These are phyloP conservation scores for Artemia sinica DNA, from an alignment of 2,888 invertebrate genomes.

Conservation along the genomic window DNA sequence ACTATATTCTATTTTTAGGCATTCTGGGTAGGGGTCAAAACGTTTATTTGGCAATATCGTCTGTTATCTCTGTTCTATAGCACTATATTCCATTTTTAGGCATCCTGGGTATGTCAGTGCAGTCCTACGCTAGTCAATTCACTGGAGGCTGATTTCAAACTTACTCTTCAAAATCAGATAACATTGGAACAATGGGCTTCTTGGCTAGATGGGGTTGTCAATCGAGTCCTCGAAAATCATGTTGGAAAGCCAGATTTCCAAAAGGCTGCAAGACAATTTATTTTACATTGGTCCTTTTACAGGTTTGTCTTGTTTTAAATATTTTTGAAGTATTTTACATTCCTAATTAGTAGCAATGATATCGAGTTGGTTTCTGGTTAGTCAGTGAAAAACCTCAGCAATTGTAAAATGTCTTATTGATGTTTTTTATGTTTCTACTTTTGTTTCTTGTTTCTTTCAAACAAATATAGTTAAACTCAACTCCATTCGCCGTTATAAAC, in stretches of 20 bases:
- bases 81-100: conserved; percentile 38
- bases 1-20: too few relatives aligned
- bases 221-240: conserved; percentile 69
- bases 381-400: too few relatives aligned
- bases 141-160: conserved; percentile 73
- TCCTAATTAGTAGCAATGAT: too few relatives aligned
- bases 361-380: too few relatives aligned
- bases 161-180: conserved; percentile 77
- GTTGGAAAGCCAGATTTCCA: conserved; percentile 55
- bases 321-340: too few relatives aligned
- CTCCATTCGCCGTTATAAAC: too few relatives aligned
- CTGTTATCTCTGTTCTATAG: conserved; percentile 6
- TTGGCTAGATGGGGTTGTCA: conserved; percentile 89
- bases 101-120: conserved; percentile 95
- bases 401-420: too few relatives aligned
- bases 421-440: too few relatives aligned
- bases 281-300: conserved; percentile 97
- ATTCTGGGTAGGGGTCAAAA: too few relatives aligned
- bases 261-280: conserved; percentile 70
- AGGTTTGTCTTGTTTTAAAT: conserved; percentile 37
- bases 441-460: too few relatives aligned
- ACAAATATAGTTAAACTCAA: too few relatives aligned
- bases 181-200: conserved; percentile 91
- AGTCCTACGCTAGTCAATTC: conserved; percentile 58
- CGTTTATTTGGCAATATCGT: too few relatives aligned